These are phyloP conservation scores for Delphinus delphis DNA, from an alignment of 2,113 vertebrate genomes.

Conservation along the genomic window DNA sequence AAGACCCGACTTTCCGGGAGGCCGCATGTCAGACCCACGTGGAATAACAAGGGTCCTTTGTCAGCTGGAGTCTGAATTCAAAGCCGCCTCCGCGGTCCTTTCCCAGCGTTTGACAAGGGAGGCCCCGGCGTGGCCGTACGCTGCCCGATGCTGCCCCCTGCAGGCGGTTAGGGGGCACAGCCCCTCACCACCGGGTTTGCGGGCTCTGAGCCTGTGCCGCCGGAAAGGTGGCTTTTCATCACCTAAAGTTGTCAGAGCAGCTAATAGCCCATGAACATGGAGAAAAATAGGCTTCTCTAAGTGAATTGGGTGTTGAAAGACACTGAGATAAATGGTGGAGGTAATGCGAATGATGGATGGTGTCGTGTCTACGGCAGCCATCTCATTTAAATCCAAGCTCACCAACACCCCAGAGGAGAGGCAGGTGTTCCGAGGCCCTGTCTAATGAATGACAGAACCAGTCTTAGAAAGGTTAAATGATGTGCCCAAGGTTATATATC, in stretches of 20 bases:
- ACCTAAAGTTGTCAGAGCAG: conserved; percentile 52
- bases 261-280: conserved; percentile 29
- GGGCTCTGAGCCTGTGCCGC: background rate
- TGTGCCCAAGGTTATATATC: background rate
- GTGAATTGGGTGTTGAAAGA: background rate
- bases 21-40: background rate
- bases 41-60: conserved; percentile 50
- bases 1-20: background rate
- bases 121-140: background rate
- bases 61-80: conserved; percentile 42
- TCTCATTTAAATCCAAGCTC: background rate
- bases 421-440: background rate
- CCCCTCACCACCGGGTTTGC: background rate
- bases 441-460: background rate
- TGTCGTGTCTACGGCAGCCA: background rate
- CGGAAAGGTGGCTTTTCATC: conserved; percentile 12
- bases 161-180: background rate
- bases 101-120: background rate
- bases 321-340: background rate
- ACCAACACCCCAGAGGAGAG: background rate
- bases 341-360: background rate
- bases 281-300: conserved; percentile 54
- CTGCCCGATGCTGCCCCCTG: conserved; percentile 72
- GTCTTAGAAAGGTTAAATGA: background rate
- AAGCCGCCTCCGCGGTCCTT: background rate